Evolutionary conservation across 2,113 vertebrate species (phyloP), one percentile per base, ranked within the genome.

Genomic region (Zapus hudsonius): DNA sequence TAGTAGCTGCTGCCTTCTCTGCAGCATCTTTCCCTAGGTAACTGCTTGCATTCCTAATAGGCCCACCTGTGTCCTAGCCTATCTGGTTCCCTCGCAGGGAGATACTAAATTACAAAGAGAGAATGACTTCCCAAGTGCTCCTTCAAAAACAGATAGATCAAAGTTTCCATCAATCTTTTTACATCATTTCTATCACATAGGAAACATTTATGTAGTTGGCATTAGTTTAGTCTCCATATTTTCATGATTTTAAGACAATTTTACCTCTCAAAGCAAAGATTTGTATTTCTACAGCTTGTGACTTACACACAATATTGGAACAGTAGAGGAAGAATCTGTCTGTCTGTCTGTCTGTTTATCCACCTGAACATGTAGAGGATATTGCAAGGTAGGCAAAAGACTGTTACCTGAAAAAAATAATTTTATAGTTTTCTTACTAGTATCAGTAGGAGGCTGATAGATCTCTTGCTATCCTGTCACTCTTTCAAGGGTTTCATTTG

Each of bases 51-150:
- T 16, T 93, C 3, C 7, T 33, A 67, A 29, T 13, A 55, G 1
- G 36, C 19, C 36, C 22, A 12, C 3, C 3, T 3, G 12, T 23
- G 9, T 42, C 7, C 25, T 63, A 7, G 11, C n/a, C 6, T 16
- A 75, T 42, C 33, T 42, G 3, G 7, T 79, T 6, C 12, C 17
- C 4, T 36, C 42, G 19, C 12, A 64, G 15, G 25, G 23, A 55
- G 7, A 7, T 73, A 16, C 8, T n/a, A 2, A 15, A n/a, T 29
- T 36, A 29, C 12, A 19, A 38, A 36, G 9, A 31, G 25, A 38
- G 8, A 1, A 38, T 20, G 19, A 20, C 64, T 2, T 70, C 5
- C 3, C 2, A 52, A 0, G 0, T 44, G 9, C n/a, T 84, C 42
- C 67, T 4, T 25, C 73, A 16, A 15, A 0, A 66, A 7, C 8